phyloP scores from a whole-genome alignment of 2,797 vertebrate species.

The Sorex maritimensis region DNA sequence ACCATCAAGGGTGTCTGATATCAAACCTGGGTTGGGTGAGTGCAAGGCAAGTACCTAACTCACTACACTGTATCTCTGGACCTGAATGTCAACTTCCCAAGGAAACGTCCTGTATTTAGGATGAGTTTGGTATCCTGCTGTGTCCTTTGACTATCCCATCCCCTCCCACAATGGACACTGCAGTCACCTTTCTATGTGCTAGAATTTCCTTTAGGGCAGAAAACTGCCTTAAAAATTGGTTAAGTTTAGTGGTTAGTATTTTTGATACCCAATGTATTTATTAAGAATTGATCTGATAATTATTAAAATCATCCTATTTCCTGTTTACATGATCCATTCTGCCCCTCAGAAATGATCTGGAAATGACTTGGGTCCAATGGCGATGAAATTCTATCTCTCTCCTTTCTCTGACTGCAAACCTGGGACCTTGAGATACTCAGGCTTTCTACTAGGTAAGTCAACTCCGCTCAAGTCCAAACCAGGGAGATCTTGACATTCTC shows the following conservation, averaged over 20 bases:
- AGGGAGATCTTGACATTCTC: not conserved
- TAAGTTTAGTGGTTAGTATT: not conserved
- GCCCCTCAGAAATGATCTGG: not conserved
- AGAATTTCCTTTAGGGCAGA: slow-evolving; percentile 12
- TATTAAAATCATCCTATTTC: slow-evolving; percentile 10
- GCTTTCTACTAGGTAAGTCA: not conserved
- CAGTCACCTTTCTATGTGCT: not conserved
- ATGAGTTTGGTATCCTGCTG: not conserved
- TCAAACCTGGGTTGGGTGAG: no score
- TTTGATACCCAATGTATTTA: slow-evolving; percentile 9
- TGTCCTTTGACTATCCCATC: not conserved
- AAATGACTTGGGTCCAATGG: not conserved
- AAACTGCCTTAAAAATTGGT: slow-evolving; percentile 36
- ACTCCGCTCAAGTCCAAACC: not conserved
- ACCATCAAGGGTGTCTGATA: no score
- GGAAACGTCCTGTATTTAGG: slow-evolving; percentile 20
- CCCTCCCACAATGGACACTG: not conserved
- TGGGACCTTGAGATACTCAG: not conserved
- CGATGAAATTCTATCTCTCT: slow-evolving; percentile 31
- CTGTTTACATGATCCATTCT: not conserved
- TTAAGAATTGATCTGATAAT: slow-evolving; percentile 50
- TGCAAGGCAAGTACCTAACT: no score
- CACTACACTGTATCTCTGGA: no score
- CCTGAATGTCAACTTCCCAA: not conserved
- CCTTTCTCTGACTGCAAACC: slow-evolving; percentile 39